A percentile compares a stretch with the other conserved stretches of the same genome.
Evolutionary conservation across 2,113 vertebrate species (phyloP).

Genomic region (mouse (Mus musculus)): GRCm39 chr1:119546001-119546500

Average conservation of each 20-base stretch:
- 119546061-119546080: background rate
- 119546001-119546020: slow-evolving; percentile 27
- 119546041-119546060: background rate
- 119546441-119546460: background rate
- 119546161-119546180: too few species aligned
- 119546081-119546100: too few species aligned
- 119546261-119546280: too few species aligned
- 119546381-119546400: too few species aligned
- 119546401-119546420: background rate
- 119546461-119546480: background rate
- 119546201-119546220: too few species aligned
- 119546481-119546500: background rate
- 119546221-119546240: slow-evolving; percentile 7
- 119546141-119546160: too few species aligned
- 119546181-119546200: too few species aligned
- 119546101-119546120: too few species aligned
- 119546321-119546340: background rate
- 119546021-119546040: slow-evolving; percentile 30
- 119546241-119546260: background rate
- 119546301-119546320: background rate
- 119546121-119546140: too few species aligned
- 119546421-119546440: background rate
- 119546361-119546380: background rate
- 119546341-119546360: background rate
- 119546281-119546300: too few species aligned